Evolutionary conservation across 2,113 vertebrate genomes (phyloP).

Genomic region (Hypanus sabinus): DNA sequence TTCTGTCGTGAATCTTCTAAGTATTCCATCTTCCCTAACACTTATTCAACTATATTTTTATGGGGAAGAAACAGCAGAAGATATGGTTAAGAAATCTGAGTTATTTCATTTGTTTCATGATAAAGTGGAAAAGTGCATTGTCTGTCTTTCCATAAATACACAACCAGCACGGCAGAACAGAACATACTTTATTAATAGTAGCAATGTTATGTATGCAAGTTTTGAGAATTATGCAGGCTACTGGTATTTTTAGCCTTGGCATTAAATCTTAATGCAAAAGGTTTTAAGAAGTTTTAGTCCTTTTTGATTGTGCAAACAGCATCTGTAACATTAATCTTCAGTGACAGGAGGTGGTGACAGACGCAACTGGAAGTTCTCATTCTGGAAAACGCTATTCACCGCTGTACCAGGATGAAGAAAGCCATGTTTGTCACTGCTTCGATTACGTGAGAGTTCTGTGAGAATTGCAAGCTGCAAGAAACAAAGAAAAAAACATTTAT

Average conservation of each 20-base stretch:
- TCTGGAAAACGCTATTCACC: slow-evolving; percentile 70
- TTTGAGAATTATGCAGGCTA: neutral
- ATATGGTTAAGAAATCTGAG: neutral
- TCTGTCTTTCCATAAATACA: neutral
- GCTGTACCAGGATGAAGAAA: slow-evolving; percentile 57
- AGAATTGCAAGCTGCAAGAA: slow-evolving; percentile 76
- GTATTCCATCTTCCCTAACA: neutral
- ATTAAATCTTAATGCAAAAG: neutral
- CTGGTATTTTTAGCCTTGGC: neutral
- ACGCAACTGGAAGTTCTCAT: slow-evolving; percentile 77
- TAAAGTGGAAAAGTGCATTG: neutral
- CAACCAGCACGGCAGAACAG: neutral
- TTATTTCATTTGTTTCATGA: neutral
- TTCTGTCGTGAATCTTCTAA: neutral
- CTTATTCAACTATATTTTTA: neutral
- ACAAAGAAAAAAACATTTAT: neutral
- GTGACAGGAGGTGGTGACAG: slow-evolving; percentile 73
- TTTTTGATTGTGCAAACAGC: neutral
- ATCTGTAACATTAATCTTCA: slow-evolving; percentile 64
- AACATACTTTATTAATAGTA: slow-evolving; percentile 13
- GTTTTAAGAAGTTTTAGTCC: neutral
- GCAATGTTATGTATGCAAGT: neutral
- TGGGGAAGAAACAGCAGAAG: neutral
- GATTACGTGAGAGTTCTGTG: slow-evolving; percentile 68
- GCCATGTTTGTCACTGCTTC: slow-evolving; percentile 58